Base-by-base conservation (phyloP, 1,140 invertebrate genomes). In the Carposina sasakii region DNA sequence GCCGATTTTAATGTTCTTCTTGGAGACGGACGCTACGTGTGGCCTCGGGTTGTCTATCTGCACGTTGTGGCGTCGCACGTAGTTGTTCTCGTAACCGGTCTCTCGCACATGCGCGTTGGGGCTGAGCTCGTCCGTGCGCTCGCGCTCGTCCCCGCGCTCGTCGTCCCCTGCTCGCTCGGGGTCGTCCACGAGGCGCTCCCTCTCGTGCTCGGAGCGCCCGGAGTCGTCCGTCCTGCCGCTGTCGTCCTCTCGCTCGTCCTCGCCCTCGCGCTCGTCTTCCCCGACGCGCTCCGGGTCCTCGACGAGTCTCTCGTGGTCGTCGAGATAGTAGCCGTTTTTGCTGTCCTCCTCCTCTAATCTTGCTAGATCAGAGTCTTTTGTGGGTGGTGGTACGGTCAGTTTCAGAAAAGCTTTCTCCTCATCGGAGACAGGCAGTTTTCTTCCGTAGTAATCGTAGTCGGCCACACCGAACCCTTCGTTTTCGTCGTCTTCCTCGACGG, bases 361-460 rank as follows among this genome's bases (percentile, higher is more conserved):
- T 3, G 65, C 70, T n/a, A 72, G 37, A 16, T 78, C 73, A 0
- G 60, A 52, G 30, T 82, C 64, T 33, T 53, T 52, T 0, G 71
- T 71, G 6, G 75, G 75, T 1, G 63, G 56, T 0, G 76, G 68
- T 9, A 75, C 48, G 0, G 67, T 76, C 20, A 77, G 37, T 0
- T 54, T 47, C 40, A 60, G 53, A 40, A 54, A 81, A 31, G 58
- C 65, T 19, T 79, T 48, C 40, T 81, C 77, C 44, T 76, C 72
- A 13, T 76, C 49, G 0, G 76, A 76, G 13, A 75, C 60, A 0
- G 69, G 68, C 2, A 70, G 43, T 33, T 75, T 76, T 16, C 71
- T 67, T 5, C 76, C 77, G 34, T 63, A 76, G 34, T 81, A 83
- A 48, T 81, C 79, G 39, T 76, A 79, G 34, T 83, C 72, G 0